These are phyloP conservation scores for Dromococcyx pavoninus DNA, from an alignment of 2,797 vertebrate genomes.

Conservation along the genomic window DNA sequence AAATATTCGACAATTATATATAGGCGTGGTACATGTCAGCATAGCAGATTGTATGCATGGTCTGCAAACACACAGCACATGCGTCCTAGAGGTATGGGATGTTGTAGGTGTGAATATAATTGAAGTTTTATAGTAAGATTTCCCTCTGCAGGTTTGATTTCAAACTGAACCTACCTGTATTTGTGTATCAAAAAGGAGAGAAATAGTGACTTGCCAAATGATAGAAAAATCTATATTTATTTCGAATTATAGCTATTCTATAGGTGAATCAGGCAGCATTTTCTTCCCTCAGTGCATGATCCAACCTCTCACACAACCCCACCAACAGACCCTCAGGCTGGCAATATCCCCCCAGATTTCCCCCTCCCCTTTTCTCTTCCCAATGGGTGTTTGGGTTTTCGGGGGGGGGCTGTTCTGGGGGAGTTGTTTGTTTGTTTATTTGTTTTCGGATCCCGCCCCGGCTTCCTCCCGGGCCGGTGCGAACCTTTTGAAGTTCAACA, in stretches of 20 bases:
- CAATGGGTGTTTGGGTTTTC: not conserved
- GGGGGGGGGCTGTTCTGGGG: not conserved
- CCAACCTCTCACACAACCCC: not conserved
- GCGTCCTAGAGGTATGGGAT: rapidly evolving
- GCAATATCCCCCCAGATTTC: too few relatives aligned
- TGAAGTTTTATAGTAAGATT: not conserved
- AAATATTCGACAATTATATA: not conserved
- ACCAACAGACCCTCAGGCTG: not conserved
- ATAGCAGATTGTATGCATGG: rapidly evolving
- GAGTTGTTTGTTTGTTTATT: not conserved
- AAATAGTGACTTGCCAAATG: not conserved
- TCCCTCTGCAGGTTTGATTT: not conserved
- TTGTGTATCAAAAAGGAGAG: not conserved
- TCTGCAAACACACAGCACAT: rapidly evolving
- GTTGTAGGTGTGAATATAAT: rapidly evolving
- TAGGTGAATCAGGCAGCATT: not conserved
- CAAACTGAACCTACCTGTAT: not conserved
- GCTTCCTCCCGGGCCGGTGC: constrained; percentile 41
- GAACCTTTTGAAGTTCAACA: constrained; percentile 77
- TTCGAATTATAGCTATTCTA: not conserved
- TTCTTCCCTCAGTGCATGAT: not conserved
- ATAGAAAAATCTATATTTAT: rapidly evolving
- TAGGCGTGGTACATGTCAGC: rapidly evolving
- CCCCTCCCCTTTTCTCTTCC: not conserved
- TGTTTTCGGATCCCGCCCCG: constrained; percentile 1